Conservation (phyloP, 2,888 invertebrate genomes). For the Argynnis bischoffii region DNA sequence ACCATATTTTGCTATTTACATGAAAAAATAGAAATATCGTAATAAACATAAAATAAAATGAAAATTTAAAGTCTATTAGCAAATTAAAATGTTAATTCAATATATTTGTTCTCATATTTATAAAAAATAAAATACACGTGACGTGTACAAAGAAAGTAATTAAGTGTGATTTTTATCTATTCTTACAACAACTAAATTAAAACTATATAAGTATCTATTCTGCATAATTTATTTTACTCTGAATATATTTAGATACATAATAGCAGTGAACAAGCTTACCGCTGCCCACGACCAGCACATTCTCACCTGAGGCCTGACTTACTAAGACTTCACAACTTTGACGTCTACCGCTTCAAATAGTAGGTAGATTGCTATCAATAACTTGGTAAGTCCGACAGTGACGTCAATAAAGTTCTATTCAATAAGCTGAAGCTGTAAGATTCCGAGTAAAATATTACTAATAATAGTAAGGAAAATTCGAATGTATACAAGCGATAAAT, state of each 20-base stretch:
- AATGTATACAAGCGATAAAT: background rate
- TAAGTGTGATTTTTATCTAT: no score
- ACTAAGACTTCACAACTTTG: slow-evolving; percentile 79
- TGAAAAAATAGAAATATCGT: background rate
- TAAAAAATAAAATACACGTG: no score
- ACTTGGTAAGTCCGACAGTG: slow-evolving; percentile 47
- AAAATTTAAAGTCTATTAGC: no score
- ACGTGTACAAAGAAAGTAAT: background rate
- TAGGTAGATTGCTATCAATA: slow-evolving; percentile 61
- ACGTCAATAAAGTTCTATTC: slow-evolving; percentile 41
- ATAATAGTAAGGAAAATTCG: slow-evolving; percentile 1
- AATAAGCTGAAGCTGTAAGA: slow-evolving; percentile 25
- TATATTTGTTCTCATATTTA: no score
- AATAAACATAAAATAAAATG: background rate
- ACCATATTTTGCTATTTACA: no score
- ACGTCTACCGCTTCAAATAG: slow-evolving; percentile 66
- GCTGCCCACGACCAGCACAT: slow-evolving; percentile 66
- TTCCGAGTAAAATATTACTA: slow-evolving; percentile 1
- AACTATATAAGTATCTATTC: background rate
- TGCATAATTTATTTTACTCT: background rate
- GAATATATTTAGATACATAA: slow-evolving; percentile 15
- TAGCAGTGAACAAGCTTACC: slow-evolving; percentile 18
- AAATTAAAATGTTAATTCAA: no score
- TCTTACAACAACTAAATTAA: no score
- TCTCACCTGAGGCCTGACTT: slow-evolving; percentile 79